These are phyloP conservation scores for Selene dorsalis DNA, from an alignment of 2,797 vertebrate species.

Conservation along the genomic window DNA sequence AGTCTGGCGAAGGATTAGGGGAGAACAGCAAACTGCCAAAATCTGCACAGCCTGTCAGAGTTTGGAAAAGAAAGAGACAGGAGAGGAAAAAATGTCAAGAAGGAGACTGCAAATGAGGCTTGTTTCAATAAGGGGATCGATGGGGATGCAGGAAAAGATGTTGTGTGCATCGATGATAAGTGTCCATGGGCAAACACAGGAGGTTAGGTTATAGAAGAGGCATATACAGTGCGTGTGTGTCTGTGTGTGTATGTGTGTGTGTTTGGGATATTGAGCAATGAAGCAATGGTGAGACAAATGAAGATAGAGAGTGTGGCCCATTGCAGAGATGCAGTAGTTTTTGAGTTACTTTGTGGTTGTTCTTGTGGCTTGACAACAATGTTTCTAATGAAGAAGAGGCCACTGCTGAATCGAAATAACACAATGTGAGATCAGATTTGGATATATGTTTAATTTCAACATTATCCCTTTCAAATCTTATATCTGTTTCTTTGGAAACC, in stretches of 20 bases:
- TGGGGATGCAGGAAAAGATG: slow-evolving; percentile 83
- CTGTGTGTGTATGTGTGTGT: neutral
- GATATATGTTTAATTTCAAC: neutral
- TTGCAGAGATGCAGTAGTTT: slow-evolving; percentile 17
- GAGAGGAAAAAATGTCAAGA: slow-evolving; percentile 80
- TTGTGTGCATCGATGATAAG: slow-evolving; percentile 82
- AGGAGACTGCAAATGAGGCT: slow-evolving; percentile 88
- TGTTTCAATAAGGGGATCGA: slow-evolving; percentile 87
- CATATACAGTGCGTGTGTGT: slow-evolving; percentile 24
- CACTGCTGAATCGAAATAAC: neutral
- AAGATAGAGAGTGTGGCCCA: slow-evolving; percentile 23
- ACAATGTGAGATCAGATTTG: neutral
- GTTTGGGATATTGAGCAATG: slow-evolving; percentile 26
- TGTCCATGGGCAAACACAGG: slow-evolving; percentile 77
- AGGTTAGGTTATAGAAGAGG: slow-evolving; percentile 51
- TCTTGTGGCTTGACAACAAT: slow-evolving; percentile 21
- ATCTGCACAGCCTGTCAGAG: slow-evolving; percentile 82
- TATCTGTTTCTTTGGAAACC: slow-evolving; percentile 18
- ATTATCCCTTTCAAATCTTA: neutral
- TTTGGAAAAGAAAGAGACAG: slow-evolving; percentile 79
- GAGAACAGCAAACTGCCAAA: slow-evolving; percentile 83
- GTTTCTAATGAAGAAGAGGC: slow-evolving; percentile 27
- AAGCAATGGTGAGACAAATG: slow-evolving; percentile 34
- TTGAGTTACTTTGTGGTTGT: slow-evolving; percentile 22
- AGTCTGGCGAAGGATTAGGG: slow-evolving; percentile 82